Conservation (phyloP, 2,888 invertebrate genomes). For the Rhodophaea formosa region DNA sequence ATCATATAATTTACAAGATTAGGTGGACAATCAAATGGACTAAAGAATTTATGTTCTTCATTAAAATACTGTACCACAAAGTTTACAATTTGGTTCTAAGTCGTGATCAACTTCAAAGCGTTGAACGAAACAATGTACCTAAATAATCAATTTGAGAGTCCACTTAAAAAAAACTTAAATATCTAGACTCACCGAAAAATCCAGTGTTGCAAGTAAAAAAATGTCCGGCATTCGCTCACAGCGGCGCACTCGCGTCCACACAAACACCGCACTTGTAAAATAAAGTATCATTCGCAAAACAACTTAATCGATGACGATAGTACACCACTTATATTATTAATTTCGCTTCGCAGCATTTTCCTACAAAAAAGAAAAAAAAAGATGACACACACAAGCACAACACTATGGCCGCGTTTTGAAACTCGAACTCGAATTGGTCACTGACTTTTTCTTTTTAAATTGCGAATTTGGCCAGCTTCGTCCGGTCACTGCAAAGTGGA, state of each 20-base stretch:
- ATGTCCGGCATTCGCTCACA: conserved; percentile 53
- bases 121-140: too few species aligned
- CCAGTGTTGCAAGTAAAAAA: conserved; percentile 39
- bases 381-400: conserved; percentile 64
- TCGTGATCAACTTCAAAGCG: too few species aligned
- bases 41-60: background rate
- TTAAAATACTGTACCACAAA: too few species aligned
- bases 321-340: conserved; percentile 80
- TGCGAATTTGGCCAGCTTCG: conserved; percentile 75
- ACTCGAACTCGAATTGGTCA: conserved; percentile 38
- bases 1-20: background rate
- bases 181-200: conserved; percentile 47
- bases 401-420: conserved; percentile 54
- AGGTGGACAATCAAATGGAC: background rate
- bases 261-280: conserved; percentile 73
- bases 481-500: conserved; percentile 80
- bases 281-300: conserved; percentile 79
- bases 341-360: conserved; percentile 76
- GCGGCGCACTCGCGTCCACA: conserved; percentile 71
- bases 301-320: conserved; percentile 77
- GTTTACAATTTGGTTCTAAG: too few species aligned
- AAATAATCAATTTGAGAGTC: background rate
- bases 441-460: conserved; percentile 49
- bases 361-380: conserved; percentile 78
- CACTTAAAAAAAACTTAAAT: background rate